Conservation (phyloP, 2,113 vertebrate species). For the Cyrtonyx montezumae region DNA sequence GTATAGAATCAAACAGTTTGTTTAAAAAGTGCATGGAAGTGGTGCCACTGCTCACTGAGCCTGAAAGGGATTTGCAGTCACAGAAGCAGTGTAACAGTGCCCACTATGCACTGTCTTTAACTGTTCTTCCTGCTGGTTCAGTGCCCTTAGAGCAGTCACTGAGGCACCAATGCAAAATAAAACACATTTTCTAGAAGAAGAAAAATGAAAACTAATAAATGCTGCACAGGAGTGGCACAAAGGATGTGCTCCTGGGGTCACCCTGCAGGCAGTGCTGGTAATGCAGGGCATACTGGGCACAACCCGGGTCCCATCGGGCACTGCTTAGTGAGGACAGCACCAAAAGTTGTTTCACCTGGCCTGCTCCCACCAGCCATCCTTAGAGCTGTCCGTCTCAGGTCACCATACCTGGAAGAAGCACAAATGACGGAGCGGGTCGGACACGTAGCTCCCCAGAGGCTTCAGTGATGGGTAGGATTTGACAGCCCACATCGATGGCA, state of each 20-base stretch:
- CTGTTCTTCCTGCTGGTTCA: not conserved
- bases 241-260: not conserved
- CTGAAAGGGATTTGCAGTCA: not conserved
- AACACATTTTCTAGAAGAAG: not conserved
- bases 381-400: not conserved
- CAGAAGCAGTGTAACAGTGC: not conserved
- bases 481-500: slow-evolving; percentile 88
- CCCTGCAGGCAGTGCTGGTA: not conserved
- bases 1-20: not conserved
- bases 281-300: not conserved
- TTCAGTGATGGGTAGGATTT: slow-evolving; percentile 95
- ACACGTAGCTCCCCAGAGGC: slow-evolving; percentile 87
- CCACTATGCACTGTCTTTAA: not conserved
- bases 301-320: not conserved
- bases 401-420: slow-evolving; percentile 86
- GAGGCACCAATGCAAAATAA: not conserved
- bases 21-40: not conserved
- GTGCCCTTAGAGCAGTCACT: not conserved
- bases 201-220: not conserved
- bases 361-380: not conserved
- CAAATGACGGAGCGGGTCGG: slow-evolving; percentile 86
- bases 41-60: not conserved
- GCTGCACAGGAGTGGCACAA: not conserved
- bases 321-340: not conserved
- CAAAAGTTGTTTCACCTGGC: not conserved